Evolutionary conservation across 2,113 vertebrate species (phyloP), one percentile per base, ranked within the genome.

Genomic region (Dipodomys spectabilis): DNA sequence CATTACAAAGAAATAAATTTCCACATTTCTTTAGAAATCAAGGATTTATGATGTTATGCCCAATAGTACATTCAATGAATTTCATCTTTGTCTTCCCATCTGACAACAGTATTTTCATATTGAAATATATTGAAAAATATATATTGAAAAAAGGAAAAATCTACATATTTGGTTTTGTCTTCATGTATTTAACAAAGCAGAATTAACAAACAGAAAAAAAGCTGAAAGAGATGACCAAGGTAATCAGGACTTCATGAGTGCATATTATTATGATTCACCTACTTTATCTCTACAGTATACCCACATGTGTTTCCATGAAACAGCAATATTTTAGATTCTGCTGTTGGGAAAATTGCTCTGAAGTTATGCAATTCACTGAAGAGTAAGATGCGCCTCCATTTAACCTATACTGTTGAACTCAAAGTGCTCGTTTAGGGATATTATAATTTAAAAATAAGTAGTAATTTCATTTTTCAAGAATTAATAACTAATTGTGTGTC

Each of bases 391-490:
- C 81, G 4, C 15, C 27, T 32, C 8, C 11, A 9, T 68, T 72
- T 5, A 53, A 62, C 6, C 28, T 35, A 91, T 72, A 53, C 4
- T 72, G 6, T 28, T 5, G 60, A 83, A 86, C 13, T 13, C 6
- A 7, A 27, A 83, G 72, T 0, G 45, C 13, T 35, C 74, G 27
- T 19, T 65, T 79, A 73, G 39, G 49, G 32, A 64, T 53, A 73
- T 65, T 85, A n/a, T 19, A 94, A 60, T 60, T 60, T 60, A 62
- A 62, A 95, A 71, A 12, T 83, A 77, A 75, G 32, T 75, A 65
- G 30, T 64, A 39, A 22, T 68, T 82, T n/a, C 8, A 69, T 2
- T 57, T 57, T 68, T 39, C 30, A 5, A 90, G 67, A 8, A 93
- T 39, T 67, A 68, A 90, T 15, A 49, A 7, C 23, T 57, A 67